A percentile compares a stretch with the other conserved stretches of the same genome.
Evolutionary conservation across 2,888 invertebrate genomes (phyloP).

Genomic region (Drosophila mimetica): DNA sequence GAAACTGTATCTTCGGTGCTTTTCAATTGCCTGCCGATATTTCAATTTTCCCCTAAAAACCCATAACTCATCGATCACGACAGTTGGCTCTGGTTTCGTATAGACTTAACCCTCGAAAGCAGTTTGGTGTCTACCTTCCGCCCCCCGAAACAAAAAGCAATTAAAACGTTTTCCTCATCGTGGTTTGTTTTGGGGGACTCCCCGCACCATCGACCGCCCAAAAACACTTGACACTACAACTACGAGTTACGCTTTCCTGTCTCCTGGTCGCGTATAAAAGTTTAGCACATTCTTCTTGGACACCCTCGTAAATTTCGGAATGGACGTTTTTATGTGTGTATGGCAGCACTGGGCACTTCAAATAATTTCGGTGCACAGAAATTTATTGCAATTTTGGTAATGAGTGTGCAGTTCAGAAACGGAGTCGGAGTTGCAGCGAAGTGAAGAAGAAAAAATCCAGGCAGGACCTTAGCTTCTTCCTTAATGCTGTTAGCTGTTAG

Average conservation of each 20-base stretch:
- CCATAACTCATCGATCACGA: slow-evolving; percentile 68
- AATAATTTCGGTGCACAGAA: slow-evolving; percentile 73
- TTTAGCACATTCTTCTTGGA: slow-evolving; percentile 58
- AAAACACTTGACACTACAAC: slow-evolving; percentile 51
- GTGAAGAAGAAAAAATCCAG: not conserved
- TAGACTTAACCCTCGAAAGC: slow-evolving; percentile 39
- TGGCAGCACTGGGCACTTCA: slow-evolving; percentile 68
- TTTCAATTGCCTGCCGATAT: slow-evolving; percentile 40
- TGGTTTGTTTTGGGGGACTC: slow-evolving; percentile 26
- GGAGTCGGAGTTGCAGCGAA: not conserved
- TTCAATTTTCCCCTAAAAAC: slow-evolving; percentile 54
- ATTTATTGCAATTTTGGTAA: slow-evolving; percentile 80
- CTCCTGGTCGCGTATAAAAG: slow-evolving; percentile 54
- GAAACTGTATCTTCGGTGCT: not conserved
- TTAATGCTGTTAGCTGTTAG: slow-evolving; percentile 76
- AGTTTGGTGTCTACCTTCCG: slow-evolving; percentile 3
- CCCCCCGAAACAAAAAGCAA: slow-evolving; percentile 62
- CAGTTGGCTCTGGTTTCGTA: slow-evolving; percentile 37
- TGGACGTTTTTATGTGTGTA: slow-evolving; percentile 79
- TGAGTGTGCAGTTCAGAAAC: slow-evolving; percentile 57
- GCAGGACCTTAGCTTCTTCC: slow-evolving; percentile 34
- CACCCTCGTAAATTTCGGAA: slow-evolving; percentile 71
- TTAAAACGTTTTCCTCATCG: slow-evolving; percentile 64
- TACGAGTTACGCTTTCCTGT: slow-evolving; percentile 43
- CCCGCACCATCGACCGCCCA: not conserved